phyloP scores from a whole-genome alignment of 2,888 invertebrate species.

The Apodemia hepburni region DNA sequence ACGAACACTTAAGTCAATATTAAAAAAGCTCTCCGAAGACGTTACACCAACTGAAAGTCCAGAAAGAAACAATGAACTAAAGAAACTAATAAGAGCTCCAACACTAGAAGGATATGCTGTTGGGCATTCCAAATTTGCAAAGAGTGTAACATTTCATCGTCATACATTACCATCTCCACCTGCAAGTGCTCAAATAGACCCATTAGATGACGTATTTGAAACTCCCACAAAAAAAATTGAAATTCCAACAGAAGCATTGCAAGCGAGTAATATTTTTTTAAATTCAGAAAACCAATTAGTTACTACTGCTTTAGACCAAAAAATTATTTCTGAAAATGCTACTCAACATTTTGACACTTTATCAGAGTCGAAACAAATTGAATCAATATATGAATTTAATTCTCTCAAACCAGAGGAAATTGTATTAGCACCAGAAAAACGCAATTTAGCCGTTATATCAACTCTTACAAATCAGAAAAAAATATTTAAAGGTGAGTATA shows the following conservation, averaged over 20 bases:
- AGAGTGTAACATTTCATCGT: constrained; percentile 93
- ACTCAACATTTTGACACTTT: constrained; percentile 52
- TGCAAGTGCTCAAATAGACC: constrained; percentile 64
- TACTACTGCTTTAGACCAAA: not conserved
- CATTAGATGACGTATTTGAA: constrained; percentile 52
- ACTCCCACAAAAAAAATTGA: constrained; percentile 50
- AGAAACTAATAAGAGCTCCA: constrained; percentile 88
- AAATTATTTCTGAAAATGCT: constrained; percentile 35
- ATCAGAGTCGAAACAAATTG: constrained; percentile 50
- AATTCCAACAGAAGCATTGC: constrained; percentile 36
- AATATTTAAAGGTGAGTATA: constrained; percentile 70
- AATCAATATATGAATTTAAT: constrained; percentile 58
- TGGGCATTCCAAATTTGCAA: constrained; percentile 91
- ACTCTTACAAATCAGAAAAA: constrained; percentile 81
- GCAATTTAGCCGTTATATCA: constrained; percentile 76
- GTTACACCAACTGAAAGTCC: constrained; percentile 71
- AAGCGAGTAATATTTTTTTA: constrained; percentile 29
- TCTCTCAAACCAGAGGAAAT: constrained; percentile 73
- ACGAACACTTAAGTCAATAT: constrained; percentile 89
- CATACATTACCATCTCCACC: constrained; percentile 92
- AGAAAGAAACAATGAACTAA: constrained; percentile 80
- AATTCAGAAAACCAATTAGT: not conserved
- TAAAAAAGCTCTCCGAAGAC: constrained; percentile 90
- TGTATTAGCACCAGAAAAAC: constrained; percentile 77
- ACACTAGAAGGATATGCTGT: constrained; percentile 94